Evolutionary conservation across 92 coral and sea anemone species (phyloP), one percentile per base, ranked within the genome.

Genomic region (Phenganax stokvisi): DNA sequence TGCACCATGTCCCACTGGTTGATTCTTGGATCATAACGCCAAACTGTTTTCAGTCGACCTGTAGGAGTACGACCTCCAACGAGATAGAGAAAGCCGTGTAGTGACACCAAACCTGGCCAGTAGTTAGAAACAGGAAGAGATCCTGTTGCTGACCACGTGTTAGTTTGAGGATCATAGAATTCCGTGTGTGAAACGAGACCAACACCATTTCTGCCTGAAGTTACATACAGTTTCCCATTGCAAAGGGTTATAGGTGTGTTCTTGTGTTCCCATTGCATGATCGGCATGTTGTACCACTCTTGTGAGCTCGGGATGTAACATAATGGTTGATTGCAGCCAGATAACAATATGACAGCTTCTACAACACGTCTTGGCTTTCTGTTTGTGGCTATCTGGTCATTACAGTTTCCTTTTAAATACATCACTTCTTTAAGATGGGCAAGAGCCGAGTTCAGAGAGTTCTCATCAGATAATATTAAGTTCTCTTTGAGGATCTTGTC

Each of bases 31-130:
- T 79, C 83, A 62, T 51, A 79, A 28, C 83, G 68, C 83, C 83
- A 79, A 12, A 79, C 83, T 8, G 83, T 79, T 64, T 79, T 79
- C 29, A 79, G 83, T 7, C 85, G 64, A 31, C 57, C 57, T 0
- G 78, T 70, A 8, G 85, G 77, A 1, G 77, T 72, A 17, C 85
- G 85, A 11, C 85, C 85, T 56, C 85, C 85, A 29, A 81, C 78
- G 2, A 70, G 68, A 28, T 81, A 81, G 10, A 81, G 77, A 20
- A 81, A 81, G 55, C 85, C 85, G 44, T 81, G 66, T 31, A 81
- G n/a, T 9, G 85, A 56, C 17, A 72, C 78, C 77, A 81, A 72
- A 3, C 77, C 85, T 9, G 78, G 78, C 77, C 77, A 81, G 58
- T 70, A 70, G 85, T 56, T 70, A 28, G 77, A 70, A 1, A 56